These are phyloP conservation scores for Nephotettix cincticeps DNA, from an alignment of 1,140 invertebrate genomes.

Conservation along the genomic window DNA sequence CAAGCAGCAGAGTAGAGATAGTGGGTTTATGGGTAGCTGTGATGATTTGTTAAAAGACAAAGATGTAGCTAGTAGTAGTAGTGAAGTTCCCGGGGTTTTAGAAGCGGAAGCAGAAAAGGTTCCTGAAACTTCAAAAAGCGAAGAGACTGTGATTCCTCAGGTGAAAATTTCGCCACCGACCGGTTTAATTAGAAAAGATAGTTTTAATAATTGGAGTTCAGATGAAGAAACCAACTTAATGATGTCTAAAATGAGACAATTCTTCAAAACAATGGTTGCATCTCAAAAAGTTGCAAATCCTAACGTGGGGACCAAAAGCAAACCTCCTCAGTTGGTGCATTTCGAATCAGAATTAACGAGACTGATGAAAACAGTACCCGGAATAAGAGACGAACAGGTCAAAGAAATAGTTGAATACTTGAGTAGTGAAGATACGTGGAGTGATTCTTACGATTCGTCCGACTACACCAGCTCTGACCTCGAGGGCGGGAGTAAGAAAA, in stretches of 20 bases:
- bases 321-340: conserved; percentile 80
- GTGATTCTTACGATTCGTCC: conserved; percentile 86
- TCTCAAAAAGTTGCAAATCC: conserved; percentile 45
- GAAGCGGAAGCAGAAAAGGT: conserved; percentile 31
- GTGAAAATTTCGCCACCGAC: conserved; percentile 46
- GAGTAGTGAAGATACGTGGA: conserved; percentile 89
- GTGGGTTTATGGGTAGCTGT: conserved; percentile 84
- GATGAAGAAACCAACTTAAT: conserved; percentile 92
- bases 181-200: conserved; percentile 75
- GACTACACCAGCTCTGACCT: conserved; percentile 88
- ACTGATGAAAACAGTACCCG: conserved; percentile 89
- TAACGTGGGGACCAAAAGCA: conserved; percentile 44
- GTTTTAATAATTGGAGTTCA: conserved; percentile 91
- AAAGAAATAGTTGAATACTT: conserved; percentile 89
- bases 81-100: conserved; percentile 35
- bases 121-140: conserved; percentile 30
- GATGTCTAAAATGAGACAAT: conserved; percentile 92
- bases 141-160: conserved; percentile 9
- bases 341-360: conserved; percentile 87
- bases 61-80: conserved; percentile 45
- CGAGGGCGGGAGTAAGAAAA: conserved; percentile 65
- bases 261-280: conserved; percentile 83
- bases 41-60: conserved; percentile 73
- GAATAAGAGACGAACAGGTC: conserved; percentile 85
- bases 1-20: conserved; percentile 80